Percentiles rank a stretch among this genome's conserved stretches.
Conservation (phyloP, 2,113 vertebrate genomes). For the Eulemur macaco region DNA sequence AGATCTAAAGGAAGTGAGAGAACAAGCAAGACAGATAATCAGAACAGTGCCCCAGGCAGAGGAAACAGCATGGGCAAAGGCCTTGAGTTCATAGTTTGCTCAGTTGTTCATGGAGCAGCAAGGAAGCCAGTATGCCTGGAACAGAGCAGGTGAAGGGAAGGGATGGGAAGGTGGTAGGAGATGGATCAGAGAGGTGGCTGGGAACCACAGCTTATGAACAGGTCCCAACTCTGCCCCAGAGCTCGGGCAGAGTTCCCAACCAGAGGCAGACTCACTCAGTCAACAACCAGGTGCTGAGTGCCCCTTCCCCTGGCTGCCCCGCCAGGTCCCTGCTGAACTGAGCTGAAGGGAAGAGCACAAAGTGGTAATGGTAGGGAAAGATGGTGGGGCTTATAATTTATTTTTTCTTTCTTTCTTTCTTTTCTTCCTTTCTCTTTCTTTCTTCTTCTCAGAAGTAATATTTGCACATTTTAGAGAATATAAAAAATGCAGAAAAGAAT, state of each 20-base stretch:
- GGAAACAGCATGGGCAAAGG: background rate
- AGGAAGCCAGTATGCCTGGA: background rate
- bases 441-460: background rate
- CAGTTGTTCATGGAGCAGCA: background rate
- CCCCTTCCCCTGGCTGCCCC: background rate
- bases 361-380: background rate
- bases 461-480: background rate
- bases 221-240: background rate
- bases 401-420: background rate
- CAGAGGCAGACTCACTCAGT: no score
- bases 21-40: background rate
- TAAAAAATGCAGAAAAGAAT: background rate
- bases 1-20: background rate
- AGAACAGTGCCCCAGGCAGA: background rate
- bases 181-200: background rate
- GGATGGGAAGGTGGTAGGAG: no score
- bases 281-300: fast-evolving
- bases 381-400: background rate
- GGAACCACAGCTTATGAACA: background rate
- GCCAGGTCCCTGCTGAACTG: background rate
- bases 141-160: background rate
- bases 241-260: background rate
- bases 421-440: background rate
- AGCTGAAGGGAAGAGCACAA: background rate
- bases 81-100: background rate